Conservation (phyloP, 2,113 vertebrate genomes). For the Leptosomus discolor region DNA sequence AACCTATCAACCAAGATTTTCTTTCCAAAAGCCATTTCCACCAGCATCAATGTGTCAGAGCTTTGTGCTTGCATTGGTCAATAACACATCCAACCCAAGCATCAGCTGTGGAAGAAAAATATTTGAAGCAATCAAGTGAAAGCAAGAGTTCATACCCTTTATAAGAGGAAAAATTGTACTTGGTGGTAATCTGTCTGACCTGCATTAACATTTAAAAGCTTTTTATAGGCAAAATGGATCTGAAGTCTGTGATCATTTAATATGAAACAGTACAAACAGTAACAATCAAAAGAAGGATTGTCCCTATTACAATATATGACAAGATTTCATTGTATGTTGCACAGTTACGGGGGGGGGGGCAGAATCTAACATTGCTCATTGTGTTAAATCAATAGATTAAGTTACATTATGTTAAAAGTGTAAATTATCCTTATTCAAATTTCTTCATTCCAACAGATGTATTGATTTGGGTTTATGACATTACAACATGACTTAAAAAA, state of each 20-base stretch:
- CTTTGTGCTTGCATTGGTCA: not conserved
- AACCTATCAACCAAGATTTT: not conserved
- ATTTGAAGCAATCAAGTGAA: not conserved
- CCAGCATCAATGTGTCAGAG: fast-evolving
- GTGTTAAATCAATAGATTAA: not conserved
- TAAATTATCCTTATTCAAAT: not conserved
- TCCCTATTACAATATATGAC: not conserved
- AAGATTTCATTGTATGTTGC: not conserved
- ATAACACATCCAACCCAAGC: not conserved
- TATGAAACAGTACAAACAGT: not conserved
- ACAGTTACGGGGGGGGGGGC: not conserved
- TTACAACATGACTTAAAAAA: not conserved
- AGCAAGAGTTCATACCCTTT: not conserved
- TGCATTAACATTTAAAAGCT: not conserved
- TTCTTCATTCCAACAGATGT: not conserved
- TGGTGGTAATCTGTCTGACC: not conserved
- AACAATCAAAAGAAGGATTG: not conserved
- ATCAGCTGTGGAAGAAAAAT: not conserved
- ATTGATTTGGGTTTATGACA: not conserved
- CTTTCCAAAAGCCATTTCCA: not conserved
- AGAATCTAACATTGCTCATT: not conserved
- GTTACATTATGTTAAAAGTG: not conserved
- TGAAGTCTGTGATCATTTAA: not conserved
- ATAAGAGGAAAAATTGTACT: not conserved
- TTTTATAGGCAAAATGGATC: not conserved